A percentile compares a stretch with the other conserved stretches of the same genome.
Evolutionary conservation across 2,888 invertebrate species (phyloP).

Genomic region (Nephrotoma guestfalica): DNA sequence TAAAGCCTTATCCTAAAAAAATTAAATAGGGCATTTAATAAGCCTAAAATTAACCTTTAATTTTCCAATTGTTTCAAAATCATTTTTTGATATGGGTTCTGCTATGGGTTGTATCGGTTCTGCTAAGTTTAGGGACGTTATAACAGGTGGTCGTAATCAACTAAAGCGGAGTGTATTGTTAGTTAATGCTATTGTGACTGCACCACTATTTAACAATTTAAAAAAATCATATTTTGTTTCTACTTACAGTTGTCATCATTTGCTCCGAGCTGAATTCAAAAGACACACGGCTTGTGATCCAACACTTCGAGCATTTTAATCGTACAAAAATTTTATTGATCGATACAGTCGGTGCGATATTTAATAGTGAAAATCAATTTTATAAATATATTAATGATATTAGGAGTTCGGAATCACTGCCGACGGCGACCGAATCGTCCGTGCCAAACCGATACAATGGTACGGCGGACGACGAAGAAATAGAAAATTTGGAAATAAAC

Average conservation of each 20-base stretch:
- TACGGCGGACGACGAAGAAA: background rate
- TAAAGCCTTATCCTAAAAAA: no score
- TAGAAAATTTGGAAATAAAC: background rate
- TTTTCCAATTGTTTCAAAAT: no score
- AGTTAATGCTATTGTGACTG: no score
- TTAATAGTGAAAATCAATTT: constrained; percentile 28
- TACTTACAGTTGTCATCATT: constrained; percentile 12
- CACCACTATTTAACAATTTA: background rate
- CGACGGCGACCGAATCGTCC: background rate
- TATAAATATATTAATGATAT: constrained; percentile 27
- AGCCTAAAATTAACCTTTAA: no score
- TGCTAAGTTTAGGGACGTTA: no score
- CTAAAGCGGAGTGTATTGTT: no score
- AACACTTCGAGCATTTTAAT: constrained; percentile 8
- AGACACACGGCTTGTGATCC: constrained; percentile 9
- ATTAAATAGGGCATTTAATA: no score
- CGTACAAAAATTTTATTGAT: constrained; percentile 29
- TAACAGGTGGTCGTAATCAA: no score
- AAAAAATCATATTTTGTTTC: background rate
- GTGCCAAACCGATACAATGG: background rate
- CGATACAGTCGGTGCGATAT: constrained; percentile 29
- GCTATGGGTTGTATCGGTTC: no score
- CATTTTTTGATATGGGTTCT: no score
- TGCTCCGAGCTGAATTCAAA: constrained; percentile 12
- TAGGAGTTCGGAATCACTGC: constrained; percentile 11